Evolutionary conservation across 2,113 vertebrate genomes (phyloP), one percentile per base, ranked within the genome.

Genomic region (Delphinapterus leucas): DNA sequence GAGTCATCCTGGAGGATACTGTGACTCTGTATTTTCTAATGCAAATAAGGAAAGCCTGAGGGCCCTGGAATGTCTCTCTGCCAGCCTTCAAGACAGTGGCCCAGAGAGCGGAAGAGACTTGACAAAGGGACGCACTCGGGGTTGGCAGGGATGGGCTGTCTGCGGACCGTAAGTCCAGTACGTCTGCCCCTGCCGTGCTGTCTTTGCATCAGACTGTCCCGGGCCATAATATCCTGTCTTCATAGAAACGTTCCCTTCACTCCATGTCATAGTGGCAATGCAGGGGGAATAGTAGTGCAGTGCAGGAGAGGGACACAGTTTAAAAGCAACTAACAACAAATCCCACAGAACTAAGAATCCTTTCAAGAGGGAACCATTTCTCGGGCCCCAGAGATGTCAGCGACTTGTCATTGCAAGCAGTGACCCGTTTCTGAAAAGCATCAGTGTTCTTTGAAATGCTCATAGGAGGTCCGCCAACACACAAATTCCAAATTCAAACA

Each of bases 151-250:
- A 9, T 1, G 3, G 18, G n/a, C 18, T 2, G 53, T 15, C n/a
- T 2, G 5, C n/a, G 3, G 3, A 3, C 36, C 3, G 0, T 7
- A 3, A 6, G 41, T 3, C 14, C 2, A 0, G n/a, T 0, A 26
- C 21, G 15, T n/a, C 60, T n/a, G 26, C 38, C 61, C 33, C 6
- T 0, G 13, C 47, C 6, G 1, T 21, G 5, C 15, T 5, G 38
- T 10, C 53, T 26, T 38, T 6, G 15, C 4, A 15, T 13, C 55
- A 25, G 1, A 28, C 36, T 0, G 8, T 20, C 38, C 74, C 21
- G 2, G 15, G 1, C 15, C 4, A 14, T 3, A 1, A 13, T 7
- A 2, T 1, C 2, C n/a, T 13, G 1, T 8, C 90, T 70, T 38
- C 73, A 38, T 0, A 21, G 0, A 3, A 5, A 38, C 38, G 41